Percentiles rank a stretch among this genome's conserved stretches.
These are phyloP conservation scores for Phoenicopterus ruber DNA, from an alignment of 2,113 vertebrate species.

Conservation along the genomic window DNA sequence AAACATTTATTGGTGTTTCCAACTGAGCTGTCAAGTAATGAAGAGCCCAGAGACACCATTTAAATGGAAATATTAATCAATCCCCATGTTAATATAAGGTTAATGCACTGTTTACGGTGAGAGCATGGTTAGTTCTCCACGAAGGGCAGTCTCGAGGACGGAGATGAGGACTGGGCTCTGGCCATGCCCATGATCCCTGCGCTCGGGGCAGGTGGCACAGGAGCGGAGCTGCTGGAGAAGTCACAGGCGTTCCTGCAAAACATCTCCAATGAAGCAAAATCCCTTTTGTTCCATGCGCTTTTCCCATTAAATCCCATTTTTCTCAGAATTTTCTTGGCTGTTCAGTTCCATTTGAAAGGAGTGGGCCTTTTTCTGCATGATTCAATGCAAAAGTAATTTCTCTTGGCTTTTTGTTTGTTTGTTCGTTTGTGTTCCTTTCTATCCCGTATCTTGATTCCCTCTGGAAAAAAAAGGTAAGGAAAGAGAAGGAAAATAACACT, in stretches of 20 bases:
- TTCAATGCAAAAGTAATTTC: background rate
- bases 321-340: background rate
- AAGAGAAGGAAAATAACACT: background rate
- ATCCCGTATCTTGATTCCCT: background rate
- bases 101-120: background rate
- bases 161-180: background rate
- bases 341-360: background rate
- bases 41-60: background rate
- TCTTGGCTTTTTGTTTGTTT: conserved; percentile 41
- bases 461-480: background rate
- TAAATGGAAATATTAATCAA: background rate
- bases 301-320: background rate
- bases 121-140: background rate
- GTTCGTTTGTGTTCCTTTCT: background rate
- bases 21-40: background rate
- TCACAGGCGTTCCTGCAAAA: rapidly evolving
- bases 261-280: background rate
- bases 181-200: background rate
- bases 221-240: background rate
- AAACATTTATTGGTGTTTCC: background rate
- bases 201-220: background rate
- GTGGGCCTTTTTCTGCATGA: background rate
- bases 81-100: rapidly evolving
- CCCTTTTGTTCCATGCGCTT: background rate
- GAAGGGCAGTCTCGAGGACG: rapidly evolving